Percentiles rank a stretch among this genome's conserved stretches.
phyloP scores from a whole-genome alignment of 2,888 invertebrate genomes.

The Odiellus spinosus region DNA sequence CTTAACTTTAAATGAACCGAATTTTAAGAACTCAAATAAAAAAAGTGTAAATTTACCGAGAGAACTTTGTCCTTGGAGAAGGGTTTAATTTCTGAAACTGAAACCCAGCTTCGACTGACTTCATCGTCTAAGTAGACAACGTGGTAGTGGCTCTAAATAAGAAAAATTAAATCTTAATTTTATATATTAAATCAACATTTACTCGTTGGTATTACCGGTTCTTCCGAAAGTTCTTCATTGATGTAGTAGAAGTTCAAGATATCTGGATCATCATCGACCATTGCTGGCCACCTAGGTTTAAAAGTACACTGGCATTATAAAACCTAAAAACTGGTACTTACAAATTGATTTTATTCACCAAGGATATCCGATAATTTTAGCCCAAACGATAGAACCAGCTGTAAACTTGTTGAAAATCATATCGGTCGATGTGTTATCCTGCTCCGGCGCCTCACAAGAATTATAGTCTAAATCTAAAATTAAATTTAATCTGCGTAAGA shows the following conservation, averaged over 20 bases:
- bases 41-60: too few species aligned
- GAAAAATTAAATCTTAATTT: not conserved
- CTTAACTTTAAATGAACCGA: too few species aligned
- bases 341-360: not conserved
- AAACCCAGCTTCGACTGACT: not conserved
- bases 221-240: not conserved
- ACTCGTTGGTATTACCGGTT: not conserved
- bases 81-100: not conserved
- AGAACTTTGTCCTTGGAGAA: too few species aligned
- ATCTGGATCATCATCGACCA: conserved; percentile 1
- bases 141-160: not conserved
- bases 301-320: not conserved
- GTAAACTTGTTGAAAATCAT: not conserved
- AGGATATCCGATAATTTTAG: not conserved
- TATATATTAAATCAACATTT: not conserved
- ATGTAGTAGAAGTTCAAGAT: not conserved
- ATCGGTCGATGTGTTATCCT: not conserved
- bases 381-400: not conserved
- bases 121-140: not conserved
- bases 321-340: not conserved
- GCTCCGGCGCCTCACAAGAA: not conserved
- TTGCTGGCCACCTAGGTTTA: not conserved
- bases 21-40: too few species aligned
- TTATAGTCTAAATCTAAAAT: not conserved
- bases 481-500: not conserved